Base-by-base conservation (phyloP, 2,113 vertebrate species). In the Meriones unguiculatus region DNA sequence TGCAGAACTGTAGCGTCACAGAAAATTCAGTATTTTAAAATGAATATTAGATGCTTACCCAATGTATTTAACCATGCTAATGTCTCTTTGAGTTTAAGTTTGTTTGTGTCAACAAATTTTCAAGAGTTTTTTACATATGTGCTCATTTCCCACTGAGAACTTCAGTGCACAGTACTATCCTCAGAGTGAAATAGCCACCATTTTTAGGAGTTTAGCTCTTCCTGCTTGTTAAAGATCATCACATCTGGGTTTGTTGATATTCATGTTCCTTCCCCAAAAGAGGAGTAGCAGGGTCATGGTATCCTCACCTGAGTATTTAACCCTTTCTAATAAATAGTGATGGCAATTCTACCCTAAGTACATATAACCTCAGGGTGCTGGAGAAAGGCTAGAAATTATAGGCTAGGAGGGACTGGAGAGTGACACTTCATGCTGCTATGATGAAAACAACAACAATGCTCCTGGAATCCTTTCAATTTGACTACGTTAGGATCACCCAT, bases 1-100 rank as follows among this genome's bases (percentile, higher is more conserved):
- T 93, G 38, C n/a, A 93, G 46, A 93, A 93, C 50, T 80, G 32
- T 24, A 46, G 75, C 93, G 7, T 75, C 89, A 80, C 24, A 81
- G 59, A 93, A 89, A 94, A 81, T 8, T 93, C 38, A 95, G 73
- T 46, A 94, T 24, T 91, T 73, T 76, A 65, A 89, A 41, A 35
- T 84, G 22, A 64, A 73, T 95, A 89, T 87, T 50, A 18, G 5
- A 72, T 50, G 35, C 12, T 46, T 67, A 78, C 38, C 7, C 90
- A 54, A 50, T 94, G 77, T 87, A 84, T 72, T 50, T 82, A 86
- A 89, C 13, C 50, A 95, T 89, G 54, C 18, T 77, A 32, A 73
- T 96, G 10, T 93, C 69, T 96, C 24, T 78, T 65, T 89, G 57
- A 94, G 24, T 95, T 46, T 95, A 59, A 90, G 28, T 64, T 46